Evolutionary conservation across 1,140 invertebrate genomes (phyloP), one percentile per base, ranked within the genome.

Genomic region (Sarcophaga peregrina): DNA sequence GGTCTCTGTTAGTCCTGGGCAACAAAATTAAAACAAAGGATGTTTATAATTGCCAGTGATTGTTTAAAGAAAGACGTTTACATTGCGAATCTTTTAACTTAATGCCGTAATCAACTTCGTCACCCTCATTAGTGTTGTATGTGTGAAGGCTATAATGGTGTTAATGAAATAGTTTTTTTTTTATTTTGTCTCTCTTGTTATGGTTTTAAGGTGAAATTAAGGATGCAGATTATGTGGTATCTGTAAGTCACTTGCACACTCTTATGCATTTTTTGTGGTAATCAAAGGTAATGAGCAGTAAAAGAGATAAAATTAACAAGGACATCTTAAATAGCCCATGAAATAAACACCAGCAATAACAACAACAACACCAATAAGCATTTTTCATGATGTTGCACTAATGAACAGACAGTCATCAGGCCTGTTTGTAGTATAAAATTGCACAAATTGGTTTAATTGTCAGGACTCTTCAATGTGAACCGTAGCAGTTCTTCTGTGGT

Each of bases 221-320:
- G 62, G 17, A 68, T 20, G 17, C 9, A 20, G 17, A 20, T 8
- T 20, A 20, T 68, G 2, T 15, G 13, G 52, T 58, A 15, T 11
- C 9, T 58, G 52, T 15, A 15, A 15, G 52, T 15, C 11, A 15
- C 11, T 58, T n/a, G n/a, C n/a, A 15, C 3, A 3, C n/a, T 5
- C 11, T 11, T 58, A 5, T 10, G 52, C n/a, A 15, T 58, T 11
- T 58, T 10, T 58, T 15, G 20, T 20, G 58, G 58, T 68, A 68
- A 68, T 68, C 58, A 68, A 17, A 20, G 58, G 15, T 68, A 68
- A 68, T 68, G 58, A 68, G 20, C n/a, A 68, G 58, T 68, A 68
- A 68, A 68, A 20, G 58, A 68, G 58, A 68, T 68, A 68, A 68
- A 68, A 68, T 68, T 68, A 68, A 68, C 58, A 68, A 68, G 58